These are phyloP conservation scores for Hepsetus odoe DNA, from an alignment of 2,113 vertebrate genomes.

Conservation along the genomic window DNA sequence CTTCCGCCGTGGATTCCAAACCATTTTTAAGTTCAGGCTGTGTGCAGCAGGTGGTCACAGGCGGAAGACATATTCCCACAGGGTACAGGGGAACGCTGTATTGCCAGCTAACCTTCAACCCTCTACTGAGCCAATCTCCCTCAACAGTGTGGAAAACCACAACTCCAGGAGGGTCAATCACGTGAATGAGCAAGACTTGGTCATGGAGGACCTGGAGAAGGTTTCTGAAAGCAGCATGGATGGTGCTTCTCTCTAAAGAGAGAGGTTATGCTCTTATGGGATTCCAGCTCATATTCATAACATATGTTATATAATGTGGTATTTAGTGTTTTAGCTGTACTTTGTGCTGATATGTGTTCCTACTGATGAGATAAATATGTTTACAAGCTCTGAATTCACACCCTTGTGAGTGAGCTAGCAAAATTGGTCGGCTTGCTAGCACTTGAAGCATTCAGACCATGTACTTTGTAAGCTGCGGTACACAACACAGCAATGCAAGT, in stretches of 20 bases:
- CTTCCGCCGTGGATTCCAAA: constrained; percentile 85
- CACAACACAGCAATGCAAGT: not conserved
- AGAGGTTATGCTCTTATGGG: not conserved
- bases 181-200: constrained; percentile 74
- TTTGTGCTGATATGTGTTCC: not conserved
- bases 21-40: constrained; percentile 79
- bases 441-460: not conserved
- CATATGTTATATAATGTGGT: no score
- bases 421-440: not conserved
- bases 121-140: constrained; percentile 72
- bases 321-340: not conserved
- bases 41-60: constrained; percentile 68
- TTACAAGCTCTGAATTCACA: not conserved
- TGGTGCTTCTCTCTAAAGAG: constrained; percentile 63
- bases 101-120: constrained; percentile 69
- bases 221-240: constrained; percentile 67
- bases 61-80: constrained; percentile 69
- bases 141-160: constrained; percentile 72
- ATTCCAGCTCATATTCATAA: not conserved
- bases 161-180: constrained; percentile 61
- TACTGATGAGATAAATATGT: not conserved
- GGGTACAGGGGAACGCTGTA: constrained; percentile 71
- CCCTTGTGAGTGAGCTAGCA: not conserved
- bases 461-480: not conserved
- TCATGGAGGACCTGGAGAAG: constrained; percentile 79